Percentiles rank a stretch among this genome's conserved stretches.
These are phyloP conservation scores for Rhadinocentrus ornatus DNA, from an alignment of 2,797 vertebrate genomes.

Conservation along the genomic window DNA sequence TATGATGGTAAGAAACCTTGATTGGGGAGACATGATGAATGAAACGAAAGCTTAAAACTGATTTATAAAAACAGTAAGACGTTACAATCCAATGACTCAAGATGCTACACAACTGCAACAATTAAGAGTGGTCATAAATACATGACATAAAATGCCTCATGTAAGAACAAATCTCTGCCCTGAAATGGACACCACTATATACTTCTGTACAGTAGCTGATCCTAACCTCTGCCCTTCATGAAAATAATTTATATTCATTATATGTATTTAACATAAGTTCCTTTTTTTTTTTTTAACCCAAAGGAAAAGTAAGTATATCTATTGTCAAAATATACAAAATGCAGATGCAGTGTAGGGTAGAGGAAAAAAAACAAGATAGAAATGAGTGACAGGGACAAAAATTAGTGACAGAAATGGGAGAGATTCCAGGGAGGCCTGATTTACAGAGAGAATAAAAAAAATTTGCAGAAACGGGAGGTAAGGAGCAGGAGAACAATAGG, in stretches of 20 bases:
- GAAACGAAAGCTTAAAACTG: constrained; percentile 38
- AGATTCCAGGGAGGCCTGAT: constrained; percentile 46
- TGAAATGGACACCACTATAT: neutral
- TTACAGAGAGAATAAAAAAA: constrained; percentile 45
- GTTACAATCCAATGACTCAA: constrained; percentile 22
- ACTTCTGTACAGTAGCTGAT: constrained; percentile 5
- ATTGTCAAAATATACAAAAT: neutral
- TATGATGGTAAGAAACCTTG: constrained; percentile 71
- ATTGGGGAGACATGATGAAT: constrained; percentile 52
- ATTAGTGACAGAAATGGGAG: constrained; percentile 34
- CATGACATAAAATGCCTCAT: neutral
- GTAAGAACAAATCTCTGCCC: neutral
- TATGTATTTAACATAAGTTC: neutral
- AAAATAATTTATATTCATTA: neutral
- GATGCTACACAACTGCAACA: neutral
- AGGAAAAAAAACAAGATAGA: constrained; percentile 22
- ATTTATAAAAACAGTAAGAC: constrained; percentile 25
- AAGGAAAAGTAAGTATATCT: neutral
- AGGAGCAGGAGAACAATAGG: constrained; percentile 71
- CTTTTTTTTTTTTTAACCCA: constrained; percentile 4
- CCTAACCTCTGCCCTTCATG: constrained; percentile 8
- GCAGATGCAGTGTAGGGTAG: constrained; percentile 6
- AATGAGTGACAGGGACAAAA: constrained; percentile 40
- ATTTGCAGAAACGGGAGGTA: constrained; percentile 43
- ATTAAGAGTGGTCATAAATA: neutral